Conservation (phyloP, 1,140 invertebrate genomes). For the Bombus soroeensis region DNA sequence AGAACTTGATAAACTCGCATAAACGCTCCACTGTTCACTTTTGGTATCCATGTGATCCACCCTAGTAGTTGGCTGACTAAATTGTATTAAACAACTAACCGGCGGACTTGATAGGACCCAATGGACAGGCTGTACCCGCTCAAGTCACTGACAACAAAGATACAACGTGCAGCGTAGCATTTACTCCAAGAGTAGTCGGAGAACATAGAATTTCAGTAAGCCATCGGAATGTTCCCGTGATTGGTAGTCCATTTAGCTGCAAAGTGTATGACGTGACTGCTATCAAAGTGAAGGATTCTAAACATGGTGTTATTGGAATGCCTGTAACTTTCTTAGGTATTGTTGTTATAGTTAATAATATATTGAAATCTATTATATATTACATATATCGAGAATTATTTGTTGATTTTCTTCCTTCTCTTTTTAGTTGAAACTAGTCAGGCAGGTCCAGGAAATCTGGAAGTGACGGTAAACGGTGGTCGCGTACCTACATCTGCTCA, state of each 20-base stretch:
- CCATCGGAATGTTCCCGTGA: slow-evolving; percentile 89
- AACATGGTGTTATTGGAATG: slow-evolving; percentile 94
- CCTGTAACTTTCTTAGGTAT: slow-evolving; percentile 96
- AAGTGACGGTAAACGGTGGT: slow-evolving; percentile 98
- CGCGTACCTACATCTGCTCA: slow-evolving; percentile 97
- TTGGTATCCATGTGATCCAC: slow-evolving; percentile 59
- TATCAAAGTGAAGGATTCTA: slow-evolving; percentile 96
- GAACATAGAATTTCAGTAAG: slow-evolving; percentile 95
- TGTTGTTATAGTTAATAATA: not conserved
- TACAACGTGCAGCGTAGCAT: slow-evolving; percentile 92
- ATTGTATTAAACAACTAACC: slow-evolving; percentile 81
- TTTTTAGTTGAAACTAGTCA: slow-evolving; percentile 96
- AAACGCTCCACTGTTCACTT: slow-evolving; percentile 31
- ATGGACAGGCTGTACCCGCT: slow-evolving; percentile 92
- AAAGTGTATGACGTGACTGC: slow-evolving; percentile 97
- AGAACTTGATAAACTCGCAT: slow-evolving; percentile 31
- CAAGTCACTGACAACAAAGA: slow-evolving; percentile 91
- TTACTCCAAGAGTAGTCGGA: slow-evolving; percentile 92
- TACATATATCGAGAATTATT: not conserved
- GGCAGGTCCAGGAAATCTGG: slow-evolving; percentile 97
- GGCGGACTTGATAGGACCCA: slow-evolving; percentile 88
- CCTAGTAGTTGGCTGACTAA: slow-evolving; percentile 74
- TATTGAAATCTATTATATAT: not conserved
- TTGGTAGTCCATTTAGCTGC: slow-evolving; percentile 94
- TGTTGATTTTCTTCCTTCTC: slow-evolving; percentile 21